Evolutionary conservation across 2,113 vertebrate species (phyloP), one percentile per base, ranked within the genome.

Genomic region (Tyrannus savana): DNA sequence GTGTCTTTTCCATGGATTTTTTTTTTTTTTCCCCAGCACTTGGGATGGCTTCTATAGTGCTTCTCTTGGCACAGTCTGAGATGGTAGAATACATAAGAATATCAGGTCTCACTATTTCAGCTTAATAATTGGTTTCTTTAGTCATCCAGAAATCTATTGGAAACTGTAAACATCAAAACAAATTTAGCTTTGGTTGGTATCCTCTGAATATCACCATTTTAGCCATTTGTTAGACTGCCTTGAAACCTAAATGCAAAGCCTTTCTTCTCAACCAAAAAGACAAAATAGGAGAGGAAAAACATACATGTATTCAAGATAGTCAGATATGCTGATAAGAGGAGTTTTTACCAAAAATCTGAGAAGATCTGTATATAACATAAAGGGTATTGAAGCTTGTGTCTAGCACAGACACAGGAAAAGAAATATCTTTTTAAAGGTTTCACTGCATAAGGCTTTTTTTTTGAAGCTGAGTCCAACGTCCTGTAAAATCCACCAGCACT

Each of bases 151-250:
- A 95, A 92, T 88, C 41, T 92, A 91, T 84, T 74, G 87, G 80
- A 92, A 92, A 93, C 42, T 86, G 63, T 92, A 96, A 95, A 95
- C 84, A 94, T 89, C 83, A 92, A 96, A 85, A 87, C 52, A 91
- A 96, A 92, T 96, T 92, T 76, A 93, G 53, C 80, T 92, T 82
- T 75, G 89, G 60, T 76, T 94, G 53, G 53, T 77, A 74, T 81
- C 68, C 49, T 89, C 64, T 93, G 85, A 95, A 93, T 72, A 75
- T 46, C 81, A 85, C 80, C 89, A 78, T 79, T 94, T 94, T 62
- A 94, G 76, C 79, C 80, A 93, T 84, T 92, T 92, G 84, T 68
- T 81, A 69, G 56, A 94, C 85, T 96, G 82, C 81, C 72, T 93
- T 4, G 0, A 95, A 93, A 81, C 60, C 50, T 59, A 87, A 94